Evolutionary conservation across 2,888 invertebrate genomes (phyloP).

Genomic region (Amphipyra berbera): DNA sequence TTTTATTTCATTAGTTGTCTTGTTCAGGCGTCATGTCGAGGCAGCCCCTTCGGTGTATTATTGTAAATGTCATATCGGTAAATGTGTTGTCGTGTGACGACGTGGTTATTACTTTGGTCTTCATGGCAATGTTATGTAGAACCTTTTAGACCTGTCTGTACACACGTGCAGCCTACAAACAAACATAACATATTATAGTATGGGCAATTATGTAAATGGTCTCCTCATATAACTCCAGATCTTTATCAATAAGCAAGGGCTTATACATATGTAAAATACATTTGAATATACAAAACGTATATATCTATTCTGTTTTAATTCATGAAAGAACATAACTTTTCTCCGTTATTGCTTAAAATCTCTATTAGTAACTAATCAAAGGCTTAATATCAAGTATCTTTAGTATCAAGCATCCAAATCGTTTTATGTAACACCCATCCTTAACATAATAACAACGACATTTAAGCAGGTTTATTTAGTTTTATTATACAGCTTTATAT

Average conservation of each 20-base stretch:
- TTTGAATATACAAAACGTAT: not conserved
- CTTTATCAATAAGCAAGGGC: slow-evolving; percentile 8
- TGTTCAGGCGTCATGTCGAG: slow-evolving; percentile 21
- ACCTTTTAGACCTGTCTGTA: slow-evolving; percentile 5
- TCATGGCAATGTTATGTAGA: slow-evolving; percentile 24
- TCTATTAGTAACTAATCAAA: slow-evolving; percentile 27
- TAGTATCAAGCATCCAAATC: slow-evolving; percentile 25
- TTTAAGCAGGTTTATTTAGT: slow-evolving; percentile 32
- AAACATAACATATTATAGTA: slow-evolving; percentile 6
- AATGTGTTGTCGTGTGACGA: slow-evolving; percentile 21
- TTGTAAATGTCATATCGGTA: slow-evolving; percentile 46
- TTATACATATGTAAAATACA: slow-evolving; percentile 1
- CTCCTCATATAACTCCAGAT: slow-evolving; percentile 9
- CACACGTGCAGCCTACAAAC: slow-evolving; percentile 1
- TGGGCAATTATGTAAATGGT: slow-evolving; percentile 10
- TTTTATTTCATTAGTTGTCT: slow-evolving; percentile 40
- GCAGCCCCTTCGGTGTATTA: slow-evolving; percentile 31
- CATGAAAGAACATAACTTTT: not conserved
- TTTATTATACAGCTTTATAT: slow-evolving; percentile 12
- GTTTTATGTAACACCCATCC: slow-evolving; percentile 24
- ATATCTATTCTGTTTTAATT: too few species aligned
- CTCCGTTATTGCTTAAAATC: not conserved
- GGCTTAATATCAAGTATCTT: too few species aligned
- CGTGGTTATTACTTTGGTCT: slow-evolving; percentile 25
- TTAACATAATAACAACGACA: slow-evolving; percentile 15